These are phyloP conservation scores for Plutomurus gul DNA, from an alignment of 1,140 invertebrate species.

Conservation along the genomic window DNA sequence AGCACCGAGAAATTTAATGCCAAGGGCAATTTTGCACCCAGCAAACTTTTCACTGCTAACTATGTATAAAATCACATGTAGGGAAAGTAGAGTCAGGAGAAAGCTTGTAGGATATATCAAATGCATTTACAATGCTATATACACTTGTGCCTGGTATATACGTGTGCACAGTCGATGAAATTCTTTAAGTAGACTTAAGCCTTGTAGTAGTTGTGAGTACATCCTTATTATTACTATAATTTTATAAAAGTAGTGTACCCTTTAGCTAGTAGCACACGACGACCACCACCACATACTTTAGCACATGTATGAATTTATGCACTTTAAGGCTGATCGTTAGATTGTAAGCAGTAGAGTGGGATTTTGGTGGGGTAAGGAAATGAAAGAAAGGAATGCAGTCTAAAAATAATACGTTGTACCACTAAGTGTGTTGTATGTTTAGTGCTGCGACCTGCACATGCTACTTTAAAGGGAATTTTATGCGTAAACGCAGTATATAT, in stretches of 20 bases:
- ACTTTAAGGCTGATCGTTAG: conserved; percentile 22
- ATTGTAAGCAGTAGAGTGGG: too few relatives aligned
- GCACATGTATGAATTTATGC: conserved; percentile 24
- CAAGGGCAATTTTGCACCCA: conserved; percentile 15
- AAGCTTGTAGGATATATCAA: background rate
- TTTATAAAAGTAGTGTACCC: too few relatives aligned
- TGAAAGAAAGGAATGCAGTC: background rate
- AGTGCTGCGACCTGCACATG: too few relatives aligned
- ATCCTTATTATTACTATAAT: too few relatives aligned
- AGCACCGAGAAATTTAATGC: conserved; percentile 18
- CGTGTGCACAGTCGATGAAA: too few relatives aligned
- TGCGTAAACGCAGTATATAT: too few relatives aligned
- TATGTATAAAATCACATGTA: conserved; percentile 12
- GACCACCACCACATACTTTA: conserved; percentile 8
- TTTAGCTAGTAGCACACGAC: too few relatives aligned
- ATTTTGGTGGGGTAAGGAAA: conserved; percentile 25
- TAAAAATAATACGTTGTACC: background rate
- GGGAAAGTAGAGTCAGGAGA: background rate
- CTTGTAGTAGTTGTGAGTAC: too few relatives aligned
- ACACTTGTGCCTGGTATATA: too few relatives aligned
- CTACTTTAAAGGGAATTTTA: too few relatives aligned
- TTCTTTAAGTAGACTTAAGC: too few relatives aligned
- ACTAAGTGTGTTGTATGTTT: too few relatives aligned
- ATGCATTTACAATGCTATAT: background rate
- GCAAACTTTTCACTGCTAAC: background rate